Base-by-base conservation (phyloP, 2,797 vertebrate species). In the Phataginus tricuspis region DNA sequence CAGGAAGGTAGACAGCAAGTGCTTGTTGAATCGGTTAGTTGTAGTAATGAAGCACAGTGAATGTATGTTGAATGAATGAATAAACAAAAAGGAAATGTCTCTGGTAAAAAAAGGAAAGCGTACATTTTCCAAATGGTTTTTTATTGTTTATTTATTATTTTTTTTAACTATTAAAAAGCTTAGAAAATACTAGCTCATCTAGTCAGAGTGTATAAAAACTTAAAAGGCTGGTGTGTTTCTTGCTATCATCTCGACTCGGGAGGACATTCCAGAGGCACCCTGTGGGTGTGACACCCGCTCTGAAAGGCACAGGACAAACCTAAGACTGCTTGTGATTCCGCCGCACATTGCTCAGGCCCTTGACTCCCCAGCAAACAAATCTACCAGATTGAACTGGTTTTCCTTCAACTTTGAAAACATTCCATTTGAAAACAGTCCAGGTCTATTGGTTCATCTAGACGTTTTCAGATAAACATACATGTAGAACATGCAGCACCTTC, bases 341-440 rank as follows among this genome's bases (percentile, higher is more conserved):
- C 0, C 1, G 11, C 14, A 53, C 19, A 2, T 37, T 82, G 53
- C 27, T 77, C 74, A 42, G 66, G 74, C 15, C 0, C 7, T 78
- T 55, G 19, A 13, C 3, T 64, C 7, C 78, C 2, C 21, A 82
- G 0, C 39, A 57, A 77, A 90, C 39, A 12, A 84, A 63, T 53
- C 7, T 29, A 69, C 3, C 34, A 93, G 19, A 19, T 16, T 63
- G 75, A 49, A 69, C 18, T 61, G 27, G 6, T 84, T 83, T 91
- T n/a, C 39, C 25, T 94, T 80, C 13, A 89, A 71, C 42, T 91
- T 94, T 77, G 55, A 91, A 91, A 92, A 37, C 10, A 39, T 39
- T 57, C n/a, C 23, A 63, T 64, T 75, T 16, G 37, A 63, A 57
- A 88, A 64, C 11, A 55, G 8, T 82, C 14, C 27, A 16, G 5